Base-by-base conservation (phyloP, 2,113 vertebrate species). In the Saccopteryx bilineata region DNA sequence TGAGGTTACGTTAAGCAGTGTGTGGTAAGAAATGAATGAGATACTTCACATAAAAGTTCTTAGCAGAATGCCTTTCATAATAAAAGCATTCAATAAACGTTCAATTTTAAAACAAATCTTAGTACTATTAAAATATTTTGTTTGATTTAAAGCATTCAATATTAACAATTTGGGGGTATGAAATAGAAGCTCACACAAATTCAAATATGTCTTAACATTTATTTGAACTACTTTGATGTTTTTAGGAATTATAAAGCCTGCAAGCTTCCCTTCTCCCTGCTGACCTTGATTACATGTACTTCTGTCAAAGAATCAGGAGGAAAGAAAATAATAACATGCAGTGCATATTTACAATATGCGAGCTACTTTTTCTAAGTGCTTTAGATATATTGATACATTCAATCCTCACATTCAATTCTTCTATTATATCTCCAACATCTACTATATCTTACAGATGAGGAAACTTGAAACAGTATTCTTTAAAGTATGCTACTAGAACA, bases 91-190 rank as follows among this genome's bases (percentile, higher is more conserved):
- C 31, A 69, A 54, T 80, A 92, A 82, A 84, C 68, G 87, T 19
- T 95, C 52, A 87, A 58, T 94, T 95, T 93, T 76, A 60, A 88
- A 63, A 63, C n/a, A 81, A 93, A 84, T 66, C 56, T 39, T 87
- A 28, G 14, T 83, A 84, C 63, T 88, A 60, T 80, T 63, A 50
- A 95, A 89, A 89, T 48, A 89, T 58, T 69, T 61, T 72, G 48
- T 69, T 86, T 95, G 19, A 95, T 87, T 94, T 60, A 82, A 91
- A 65, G 17, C 28, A 85, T 52, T 75, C 46, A 78, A 65, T n/a
- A 75, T 92, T 94, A 92, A 92, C 10, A 79, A 61, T 78, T 88
- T 39, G 58, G 24, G 54, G 28, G 7, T 56, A 85, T 28, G 23
- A 66, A 18, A 92, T 50, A 1, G 74, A 87, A 95, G 48, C 18